Base-by-base conservation (phyloP, 2,888 invertebrate genomes). In the Leptopilina drosophilae region DNA sequence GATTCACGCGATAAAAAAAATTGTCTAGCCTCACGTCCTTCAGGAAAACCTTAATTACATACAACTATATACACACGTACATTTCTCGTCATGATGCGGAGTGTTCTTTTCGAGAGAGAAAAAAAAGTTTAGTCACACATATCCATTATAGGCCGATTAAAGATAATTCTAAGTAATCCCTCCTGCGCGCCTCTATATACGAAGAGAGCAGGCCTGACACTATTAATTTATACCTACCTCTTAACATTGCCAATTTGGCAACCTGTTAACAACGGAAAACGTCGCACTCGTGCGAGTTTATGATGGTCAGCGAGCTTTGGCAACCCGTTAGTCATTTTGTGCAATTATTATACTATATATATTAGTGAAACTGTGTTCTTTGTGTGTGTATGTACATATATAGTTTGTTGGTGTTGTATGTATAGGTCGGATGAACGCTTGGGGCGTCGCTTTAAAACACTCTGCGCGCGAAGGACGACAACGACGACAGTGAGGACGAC, bases 381-480 rank as follows among this genome's bases (percentile, higher is more conserved):
- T 77, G 62, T 77, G 62, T n/a, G n/a, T n/a, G n/a, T n/a, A n/a
- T n/a, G n/a, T 42, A 56, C 59, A 42, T 7, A 42, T 7, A 8
- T 5, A 8, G 53, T 59, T 42, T 40, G 14, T 9, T 69, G 12
- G 67, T 76, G 59, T 66, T 80, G 78, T 65, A 69, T 20, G 46
- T 66, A 59, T 42, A 67, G 83, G 83, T 83, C 82, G 83, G 84
- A 86, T 85, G 86, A 88, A 90, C 88, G 88, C 87, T 86, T 82
- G 83, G 87, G 89, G 88, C 89, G 89, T 90, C 88, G 88, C 86
- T 88, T 86, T 87, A 86, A 73, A 73, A 90, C 90, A 90, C 90
- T 90, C 87, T 84, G 82, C 87, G 91, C 87, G 90, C 90, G 90
- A 91, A 91, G 89, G 89, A 88, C 85, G 87, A 86, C 84, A 83